Conservation (phyloP, 2,797 vertebrate species). For the Prunella strophiata region DNA sequence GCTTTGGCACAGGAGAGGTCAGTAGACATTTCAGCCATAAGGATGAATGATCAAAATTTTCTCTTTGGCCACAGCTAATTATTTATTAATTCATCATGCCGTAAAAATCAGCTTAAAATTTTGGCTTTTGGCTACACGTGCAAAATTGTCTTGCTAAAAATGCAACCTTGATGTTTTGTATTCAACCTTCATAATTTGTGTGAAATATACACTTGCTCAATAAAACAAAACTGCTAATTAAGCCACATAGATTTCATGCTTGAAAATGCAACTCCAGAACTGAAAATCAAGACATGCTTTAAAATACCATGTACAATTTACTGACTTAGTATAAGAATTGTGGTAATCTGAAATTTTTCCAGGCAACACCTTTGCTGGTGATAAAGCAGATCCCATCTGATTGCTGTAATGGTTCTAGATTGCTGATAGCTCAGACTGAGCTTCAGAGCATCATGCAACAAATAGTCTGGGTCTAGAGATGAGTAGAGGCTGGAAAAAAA, state of each 20-base stretch:
- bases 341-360: background rate
- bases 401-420: background rate
- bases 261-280: background rate
- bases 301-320: background rate
- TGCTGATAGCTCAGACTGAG: background rate
- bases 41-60: background rate
- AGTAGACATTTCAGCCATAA: background rate
- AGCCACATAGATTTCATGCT: background rate
- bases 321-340: background rate
- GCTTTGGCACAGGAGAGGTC: background rate
- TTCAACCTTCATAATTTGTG: background rate
- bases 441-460: background rate
- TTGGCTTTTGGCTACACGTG: background rate
- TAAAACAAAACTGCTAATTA: constrained; percentile 3
- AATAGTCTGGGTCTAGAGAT: background rate
- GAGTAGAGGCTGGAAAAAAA: background rate
- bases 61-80: background rate
- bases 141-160: background rate
- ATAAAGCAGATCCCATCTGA: constrained; percentile 25
- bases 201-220: background rate
- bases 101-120: background rate
- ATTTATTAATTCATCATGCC: background rate
- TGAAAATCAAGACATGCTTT: constrained; percentile 1
- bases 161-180: background rate
- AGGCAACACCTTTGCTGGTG: background rate